Evolutionary conservation across 2,888 invertebrate species (phyloP).

Genomic region (Sisyra terminalis): DNA sequence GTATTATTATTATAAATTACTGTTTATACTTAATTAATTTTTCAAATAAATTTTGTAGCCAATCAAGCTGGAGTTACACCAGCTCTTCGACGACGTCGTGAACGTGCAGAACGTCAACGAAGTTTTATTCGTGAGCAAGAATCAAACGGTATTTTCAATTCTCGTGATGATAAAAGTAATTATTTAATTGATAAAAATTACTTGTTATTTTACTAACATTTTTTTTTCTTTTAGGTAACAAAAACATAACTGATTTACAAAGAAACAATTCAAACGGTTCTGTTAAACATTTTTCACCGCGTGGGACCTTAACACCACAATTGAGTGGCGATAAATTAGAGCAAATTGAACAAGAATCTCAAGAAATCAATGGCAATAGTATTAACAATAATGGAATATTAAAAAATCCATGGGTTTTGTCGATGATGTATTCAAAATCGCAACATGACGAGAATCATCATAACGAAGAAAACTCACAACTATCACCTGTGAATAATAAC

Average conservation of each 20-base stretch:
- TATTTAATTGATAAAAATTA: background rate
- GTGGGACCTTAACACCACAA: conserved; percentile 34
- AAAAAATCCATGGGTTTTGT: conserved; percentile 19
- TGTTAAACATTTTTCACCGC: conserved; percentile 25
- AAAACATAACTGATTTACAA: conserved; percentile 38
- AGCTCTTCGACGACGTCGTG: conserved; percentile 60
- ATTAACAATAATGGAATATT: conserved; percentile 13
- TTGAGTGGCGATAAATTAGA: conserved; percentile 30
- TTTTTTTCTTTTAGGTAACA: conserved; percentile 29
- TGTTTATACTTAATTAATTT: conserved; percentile 5
- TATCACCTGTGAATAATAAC: conserved; percentile 33
- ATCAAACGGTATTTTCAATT: conserved; percentile 32
- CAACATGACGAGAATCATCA: conserved; percentile 13
- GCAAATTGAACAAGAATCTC: conserved; percentile 22
- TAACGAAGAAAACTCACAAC: conserved; percentile 10
- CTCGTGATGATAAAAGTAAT: conserved; percentile 15
- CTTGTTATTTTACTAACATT: background rate
- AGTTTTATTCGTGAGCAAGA: conserved; percentile 74
- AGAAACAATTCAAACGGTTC: conserved; percentile 43
- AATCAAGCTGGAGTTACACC: conserved; percentile 62
- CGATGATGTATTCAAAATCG: conserved; percentile 16
- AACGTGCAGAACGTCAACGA: conserved; percentile 69
- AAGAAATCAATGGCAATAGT: conserved; percentile 30
- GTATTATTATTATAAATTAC: conserved; percentile 7
- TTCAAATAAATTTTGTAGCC: conserved; percentile 21